Evolutionary conservation across 2,113 vertebrate species (phyloP), one percentile per base, ranked within the genome.

Genomic region (Coreoperca whiteheadi): DNA sequence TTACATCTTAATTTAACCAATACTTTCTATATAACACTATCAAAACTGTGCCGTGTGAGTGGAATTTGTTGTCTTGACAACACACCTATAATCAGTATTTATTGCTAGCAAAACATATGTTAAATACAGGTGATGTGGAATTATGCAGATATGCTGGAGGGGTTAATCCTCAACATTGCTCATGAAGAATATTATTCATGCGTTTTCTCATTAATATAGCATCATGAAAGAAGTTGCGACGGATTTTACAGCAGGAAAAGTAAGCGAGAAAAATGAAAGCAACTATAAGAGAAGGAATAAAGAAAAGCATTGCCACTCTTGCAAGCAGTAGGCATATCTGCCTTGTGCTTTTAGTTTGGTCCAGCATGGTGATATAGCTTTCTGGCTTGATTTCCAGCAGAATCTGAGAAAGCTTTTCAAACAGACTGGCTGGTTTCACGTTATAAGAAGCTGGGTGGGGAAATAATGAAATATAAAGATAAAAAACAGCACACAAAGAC

Each of bases 401-500:
- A 79, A 59, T 66, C 3, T 39, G 60, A n/a, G 43, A 65, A 43
- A 53, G 56, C 16, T 20, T 67, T 84, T 51, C 59, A 1, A 28
- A 65, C 43, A 75, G 41, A 56, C 50, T 4, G 77, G 46, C 48
- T 79, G 65, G 66, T n/a, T 81, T 48, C 53, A 64, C 39, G 74
- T 76, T 64, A 77, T 37, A 69, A 50, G 68, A 77, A 51, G 73
- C 61, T 28, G 41, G 11, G 15, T 25, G 57, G 48, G 54, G 41
- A 72, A 85, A 79, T 64, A 79, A 86, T 69, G 39, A 43, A 75
- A 81, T 64, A 70, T 30, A 28, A 39, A 81, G 46, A 72, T 53
- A 39, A 34, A 67, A 71, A 68, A 64, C 7, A 0, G 20, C 37
- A 70, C 2, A 74, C 18, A 74, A 70, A 69, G 20, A 43, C 30